These are phyloP conservation scores for Cryptus armator DNA, from an alignment of 2,888 invertebrate species.

Conservation along the genomic window DNA sequence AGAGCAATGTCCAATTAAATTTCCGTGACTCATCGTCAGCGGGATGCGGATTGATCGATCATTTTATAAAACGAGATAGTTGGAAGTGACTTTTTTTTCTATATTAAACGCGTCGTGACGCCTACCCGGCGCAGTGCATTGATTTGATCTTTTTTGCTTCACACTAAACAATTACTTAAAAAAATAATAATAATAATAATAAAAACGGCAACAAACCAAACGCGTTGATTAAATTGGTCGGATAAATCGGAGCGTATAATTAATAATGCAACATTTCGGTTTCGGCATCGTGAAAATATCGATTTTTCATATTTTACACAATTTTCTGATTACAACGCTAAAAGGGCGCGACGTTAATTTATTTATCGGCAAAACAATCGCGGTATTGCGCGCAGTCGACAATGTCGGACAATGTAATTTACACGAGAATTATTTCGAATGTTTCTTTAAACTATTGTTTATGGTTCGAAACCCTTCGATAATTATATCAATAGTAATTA, in stretches of 20 bases:
- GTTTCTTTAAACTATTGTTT: too few species aligned
- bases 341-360: not conserved
- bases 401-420: not conserved
- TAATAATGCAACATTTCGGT: not conserved
- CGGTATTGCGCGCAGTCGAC: not conserved
- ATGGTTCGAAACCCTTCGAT: too few species aligned
- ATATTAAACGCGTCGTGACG: conserved; percentile 30
- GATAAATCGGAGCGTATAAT: not conserved
- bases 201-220: not conserved
- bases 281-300: not conserved
- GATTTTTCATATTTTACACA: not conserved
- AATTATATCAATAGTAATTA: too few species aligned
- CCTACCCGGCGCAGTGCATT: conserved; percentile 16
- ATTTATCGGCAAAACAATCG: not conserved
- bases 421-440: too few species aligned
- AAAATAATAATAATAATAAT: conserved; percentile 1
- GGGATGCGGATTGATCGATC: conserved; percentile 50
- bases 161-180: conserved; percentile 6
- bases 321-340: not conserved
- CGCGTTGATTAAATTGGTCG: conserved; percentile 15
- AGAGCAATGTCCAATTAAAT: conserved; percentile 51
- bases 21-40: conserved; percentile 44
- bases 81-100: not conserved
- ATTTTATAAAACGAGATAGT: conserved; percentile 43
- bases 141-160: conserved; percentile 32